These are phyloP conservation scores for Amphibalanus amphitrite DNA, from an alignment of 1,140 invertebrate species.

Conservation along the genomic window DNA sequence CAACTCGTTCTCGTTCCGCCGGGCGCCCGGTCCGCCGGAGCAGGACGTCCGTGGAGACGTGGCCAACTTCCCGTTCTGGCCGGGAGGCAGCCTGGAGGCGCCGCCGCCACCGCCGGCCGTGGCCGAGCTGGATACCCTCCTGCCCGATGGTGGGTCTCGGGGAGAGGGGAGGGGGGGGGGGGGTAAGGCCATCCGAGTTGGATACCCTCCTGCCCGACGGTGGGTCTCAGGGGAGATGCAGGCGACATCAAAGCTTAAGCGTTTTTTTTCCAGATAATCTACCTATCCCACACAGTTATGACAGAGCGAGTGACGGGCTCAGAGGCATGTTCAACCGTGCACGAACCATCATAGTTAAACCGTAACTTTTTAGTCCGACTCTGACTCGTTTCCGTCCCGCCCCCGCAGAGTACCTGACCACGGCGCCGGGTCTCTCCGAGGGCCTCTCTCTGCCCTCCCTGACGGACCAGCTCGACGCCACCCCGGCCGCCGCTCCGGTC, in stretches of 20 bases:
- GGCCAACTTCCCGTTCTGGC: slow-evolving; percentile 60
- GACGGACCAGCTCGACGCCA: not conserved
- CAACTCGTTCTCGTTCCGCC: slow-evolving; percentile 56
- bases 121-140: not conserved
- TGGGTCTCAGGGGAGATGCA: slow-evolving; percentile 16
- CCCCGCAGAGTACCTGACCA: not conserved
- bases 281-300: slow-evolving; percentile 11
- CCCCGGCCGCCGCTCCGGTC: too few species aligned
- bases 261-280: slow-evolving; percentile 16
- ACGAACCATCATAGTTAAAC: too few species aligned
- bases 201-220: not conserved
- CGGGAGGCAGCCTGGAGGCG: slow-evolving; percentile 51
- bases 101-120: slow-evolving; percentile 8
- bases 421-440: not conserved
- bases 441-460: not conserved
- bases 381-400: too few species aligned
- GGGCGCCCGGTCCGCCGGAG: slow-evolving; percentile 30
- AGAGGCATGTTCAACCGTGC: slow-evolving; percentile 6
- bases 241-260: slow-evolving; percentile 20
- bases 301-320: slow-evolving; percentile 13
- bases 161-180: slow-evolving; percentile 21
- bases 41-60: slow-evolving; percentile 46
- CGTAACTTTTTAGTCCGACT: too few species aligned
- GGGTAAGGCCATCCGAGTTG: slow-evolving; percentile 15
- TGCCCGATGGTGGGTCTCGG: slow-evolving; percentile 10